phyloP scores from a whole-genome alignment of 2,888 invertebrate species.

The Uloborus plumipes region DNA sequence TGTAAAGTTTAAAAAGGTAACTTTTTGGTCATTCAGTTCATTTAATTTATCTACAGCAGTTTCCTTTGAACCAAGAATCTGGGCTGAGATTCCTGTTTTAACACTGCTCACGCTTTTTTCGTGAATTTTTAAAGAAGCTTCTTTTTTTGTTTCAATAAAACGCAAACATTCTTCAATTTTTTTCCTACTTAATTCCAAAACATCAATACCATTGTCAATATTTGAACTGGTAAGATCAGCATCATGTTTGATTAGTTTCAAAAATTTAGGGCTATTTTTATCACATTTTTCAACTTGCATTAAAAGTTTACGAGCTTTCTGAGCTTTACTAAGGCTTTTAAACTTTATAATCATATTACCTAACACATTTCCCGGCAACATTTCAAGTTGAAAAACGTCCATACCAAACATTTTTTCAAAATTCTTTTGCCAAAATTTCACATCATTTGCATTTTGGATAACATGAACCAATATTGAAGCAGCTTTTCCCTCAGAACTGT shows the following conservation, averaged over 20 bases:
- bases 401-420: conserved; percentile 22
- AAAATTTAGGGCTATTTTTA: conserved; percentile 38
- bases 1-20: conserved; percentile 38
- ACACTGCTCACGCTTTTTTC: conserved; percentile 3
- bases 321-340: conserved; percentile 52
- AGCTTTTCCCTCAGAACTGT: conserved; percentile 3
- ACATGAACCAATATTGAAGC: conserved; percentile 39
- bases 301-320: conserved; percentile 49
- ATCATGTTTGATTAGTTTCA: conserved; percentile 45
- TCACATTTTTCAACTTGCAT: conserved; percentile 23
- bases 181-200: conserved; percentile 27
- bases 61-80: conserved; percentile 12
- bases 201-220: not conserved
- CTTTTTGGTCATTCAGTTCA: conserved; percentile 51
- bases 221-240: not conserved
- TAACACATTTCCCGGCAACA: conserved; percentile 17
- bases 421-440: conserved; percentile 25
- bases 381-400: conserved; percentile 21
- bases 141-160: conserved; percentile 42
- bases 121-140: conserved; percentile 23
- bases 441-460: conserved; percentile 6
- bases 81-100: not conserved
- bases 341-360: conserved; percentile 34
- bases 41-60: conserved; percentile 23
- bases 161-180: conserved; percentile 40